Percentiles rank a stretch among this genome's conserved stretches.
Evolutionary conservation across 2,113 vertebrate species (phyloP).

Genomic region (Petromus typicus): DNA sequence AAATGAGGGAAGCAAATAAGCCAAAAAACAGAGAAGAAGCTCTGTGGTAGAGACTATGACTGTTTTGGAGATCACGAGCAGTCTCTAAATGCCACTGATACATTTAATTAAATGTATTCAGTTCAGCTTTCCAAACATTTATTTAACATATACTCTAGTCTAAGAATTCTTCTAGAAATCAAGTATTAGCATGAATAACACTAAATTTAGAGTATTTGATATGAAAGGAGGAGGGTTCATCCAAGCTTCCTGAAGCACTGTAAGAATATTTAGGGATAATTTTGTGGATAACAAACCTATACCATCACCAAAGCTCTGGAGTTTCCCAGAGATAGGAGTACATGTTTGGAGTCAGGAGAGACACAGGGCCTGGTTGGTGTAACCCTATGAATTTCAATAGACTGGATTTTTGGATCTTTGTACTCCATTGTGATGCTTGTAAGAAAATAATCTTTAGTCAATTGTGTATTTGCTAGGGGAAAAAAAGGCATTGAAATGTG

Average conservation of each 20-base stretch:
- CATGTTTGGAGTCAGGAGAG: background rate
- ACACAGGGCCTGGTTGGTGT: background rate
- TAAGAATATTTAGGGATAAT: background rate
- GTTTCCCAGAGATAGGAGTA: background rate
- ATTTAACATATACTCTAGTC: background rate
- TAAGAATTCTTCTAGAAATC: background rate
- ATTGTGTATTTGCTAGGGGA: no score
- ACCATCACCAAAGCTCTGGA: background rate
- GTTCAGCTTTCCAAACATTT: constrained; percentile 12
- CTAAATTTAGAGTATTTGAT: background rate
- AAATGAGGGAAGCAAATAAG: background rate
- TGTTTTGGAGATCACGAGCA: background rate
- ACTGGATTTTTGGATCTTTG: background rate
- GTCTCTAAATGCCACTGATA: background rate
- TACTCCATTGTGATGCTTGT: background rate
- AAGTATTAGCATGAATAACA: background rate
- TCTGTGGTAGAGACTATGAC: background rate
- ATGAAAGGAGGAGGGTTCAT: background rate
- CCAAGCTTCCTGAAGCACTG: background rate
- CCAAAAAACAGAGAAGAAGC: background rate
- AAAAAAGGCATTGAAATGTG: background rate
- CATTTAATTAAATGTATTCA: background rate
- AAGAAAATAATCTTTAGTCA: background rate
- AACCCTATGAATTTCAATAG: background rate
- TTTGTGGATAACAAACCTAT: background rate